Base-by-base conservation (phyloP, 2,797 vertebrate genomes). In the Balearica regulorum region DNA sequence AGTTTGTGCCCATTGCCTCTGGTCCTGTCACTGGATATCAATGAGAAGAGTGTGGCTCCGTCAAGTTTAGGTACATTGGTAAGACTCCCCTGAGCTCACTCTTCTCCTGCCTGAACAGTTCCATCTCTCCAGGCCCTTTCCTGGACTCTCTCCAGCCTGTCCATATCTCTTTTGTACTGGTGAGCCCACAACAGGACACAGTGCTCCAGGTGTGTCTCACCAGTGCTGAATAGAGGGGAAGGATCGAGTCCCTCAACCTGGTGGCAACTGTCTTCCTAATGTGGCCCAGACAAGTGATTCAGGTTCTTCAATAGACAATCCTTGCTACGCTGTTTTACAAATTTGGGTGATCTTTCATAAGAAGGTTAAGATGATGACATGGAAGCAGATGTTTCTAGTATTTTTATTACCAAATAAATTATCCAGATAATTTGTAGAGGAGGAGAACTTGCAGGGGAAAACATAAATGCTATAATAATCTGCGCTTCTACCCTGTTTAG, bases 241-340 rank as follows among this genome's bases (percentile, higher is more conserved):
- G 35, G 25, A 68, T 33, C 10, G 33, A 5, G 6, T 41, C 26
- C 29, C 15, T 41, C 0, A 0, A n/a, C 13, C 17, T 41, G 16
- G 25, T 41, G 53, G 6, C 37, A 84, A 16, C 9, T 10, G 2
- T 16, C 3, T 16, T 35, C 9, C 37, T 49, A 21, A 46, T 9
- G 8, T 55, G n/a, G 10, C 14, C 31, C 19, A 44, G 55, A 66
- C 26, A 89, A 70, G 61, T 8, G 24, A 49, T 43, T 46, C 53
- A 75, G 3, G 5, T 64, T 51, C n/a, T 64, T 91, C 13, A 18
- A 13, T 0, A 55, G 11, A 46, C 13, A 60, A 21, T 35, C 2
- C 16, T 78, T 35, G 16, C 13, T 55, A 10, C 22, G 5, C 5
- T 6, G 2, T 62, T 87, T 71, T 29, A 60, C 29, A 66, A 51